Conservation (phyloP, 1,140 invertebrate genomes). For the Cherax quadricarinatus region DNA sequence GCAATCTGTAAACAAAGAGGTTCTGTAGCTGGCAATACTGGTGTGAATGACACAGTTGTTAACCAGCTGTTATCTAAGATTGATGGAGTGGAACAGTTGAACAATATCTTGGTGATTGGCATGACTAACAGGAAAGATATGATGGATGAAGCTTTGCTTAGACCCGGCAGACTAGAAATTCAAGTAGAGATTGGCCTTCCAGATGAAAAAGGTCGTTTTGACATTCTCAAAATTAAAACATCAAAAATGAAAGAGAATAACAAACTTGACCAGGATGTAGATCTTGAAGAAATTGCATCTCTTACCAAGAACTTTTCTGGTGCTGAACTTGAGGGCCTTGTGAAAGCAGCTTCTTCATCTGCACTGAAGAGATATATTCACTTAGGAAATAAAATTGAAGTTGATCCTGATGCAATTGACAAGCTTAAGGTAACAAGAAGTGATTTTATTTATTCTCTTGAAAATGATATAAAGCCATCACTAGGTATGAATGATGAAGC, state of each 20-base stretch:
- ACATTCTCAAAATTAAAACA: conserved; percentile 98
- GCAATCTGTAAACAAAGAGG: conserved; percentile 99
- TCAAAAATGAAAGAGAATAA: conserved; percentile 92
- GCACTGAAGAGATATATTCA: conserved; percentile 99
- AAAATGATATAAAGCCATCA: conserved; percentile 97
- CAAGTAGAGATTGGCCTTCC: conserved; percentile 99
- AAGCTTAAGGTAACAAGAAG: conserved; percentile 89
- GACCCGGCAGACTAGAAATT: conserved; percentile 97
- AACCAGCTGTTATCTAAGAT: conserved; percentile 99
- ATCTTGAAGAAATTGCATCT: conserved; percentile 89
- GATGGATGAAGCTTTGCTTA: conserved; percentile 98
- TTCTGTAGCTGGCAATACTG: conserved; percentile 94
- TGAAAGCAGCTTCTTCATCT: conserved; percentile 97
- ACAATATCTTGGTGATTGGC: conserved; percentile 99
- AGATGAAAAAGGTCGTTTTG: conserved; percentile 85
- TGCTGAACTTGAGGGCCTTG: conserved; percentile 98
- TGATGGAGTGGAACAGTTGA: conserved; percentile 99
- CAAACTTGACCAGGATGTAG: conserved; percentile 93
- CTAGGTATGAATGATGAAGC: conserved; percentile 84
- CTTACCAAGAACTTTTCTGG: conserved; percentile 99
- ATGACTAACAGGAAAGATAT: conserved; percentile 95
- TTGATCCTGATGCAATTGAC: conserved; percentile 97
- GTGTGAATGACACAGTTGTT: conserved; percentile 98
- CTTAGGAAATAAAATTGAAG: conserved; percentile 95
- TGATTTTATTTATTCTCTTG: conserved; percentile 97